These are phyloP conservation scores for Papilio machaon DNA, from an alignment of 1,140 invertebrate genomes.

Conservation along the genomic window DNA sequence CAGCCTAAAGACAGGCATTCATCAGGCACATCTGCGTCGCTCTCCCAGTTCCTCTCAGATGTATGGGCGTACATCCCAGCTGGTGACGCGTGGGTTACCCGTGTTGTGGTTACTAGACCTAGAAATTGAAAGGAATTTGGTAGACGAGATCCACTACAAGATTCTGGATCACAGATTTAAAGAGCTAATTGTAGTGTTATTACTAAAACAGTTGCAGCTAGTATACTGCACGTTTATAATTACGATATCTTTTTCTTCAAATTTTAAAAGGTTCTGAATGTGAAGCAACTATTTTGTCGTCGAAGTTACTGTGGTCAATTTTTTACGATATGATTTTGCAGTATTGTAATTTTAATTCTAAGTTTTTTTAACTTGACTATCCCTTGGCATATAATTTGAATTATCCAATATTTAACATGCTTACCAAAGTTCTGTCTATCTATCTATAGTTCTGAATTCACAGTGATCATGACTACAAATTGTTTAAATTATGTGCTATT, in stretches of 20 bases:
- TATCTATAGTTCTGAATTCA: not conserved
- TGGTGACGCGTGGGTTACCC: constrained; percentile 89
- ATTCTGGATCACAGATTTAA: too few species aligned
- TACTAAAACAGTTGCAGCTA: not conserved
- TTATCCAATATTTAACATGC: not conserved
- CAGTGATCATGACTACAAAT: not conserved
- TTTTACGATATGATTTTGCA: too few species aligned
- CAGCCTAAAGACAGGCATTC: constrained; percentile 73
- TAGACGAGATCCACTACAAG: not conserved
- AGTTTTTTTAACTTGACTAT: not conserved
- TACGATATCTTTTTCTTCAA: not conserved
- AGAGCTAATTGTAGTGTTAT: too few species aligned
- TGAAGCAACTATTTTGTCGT: not conserved
- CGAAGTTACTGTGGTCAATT: not conserved
- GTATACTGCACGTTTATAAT: not conserved
- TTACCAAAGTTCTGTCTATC: not conserved
- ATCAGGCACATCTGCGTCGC: constrained; percentile 83
- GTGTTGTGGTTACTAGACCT: constrained; percentile 88
- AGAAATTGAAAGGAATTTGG: constrained; percentile 52
- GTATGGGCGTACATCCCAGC: constrained; percentile 90
- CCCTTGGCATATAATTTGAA: not conserved
- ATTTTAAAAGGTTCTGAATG: too few species aligned
- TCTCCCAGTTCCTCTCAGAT: constrained; percentile 91
- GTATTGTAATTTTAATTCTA: too few species aligned
- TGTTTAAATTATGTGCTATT: not conserved